A percentile compares a stretch with the other conserved stretches of the same genome.
Conservation (phyloP, 2,888 invertebrate genomes). For the Synanthedon vespiformis region DNA sequence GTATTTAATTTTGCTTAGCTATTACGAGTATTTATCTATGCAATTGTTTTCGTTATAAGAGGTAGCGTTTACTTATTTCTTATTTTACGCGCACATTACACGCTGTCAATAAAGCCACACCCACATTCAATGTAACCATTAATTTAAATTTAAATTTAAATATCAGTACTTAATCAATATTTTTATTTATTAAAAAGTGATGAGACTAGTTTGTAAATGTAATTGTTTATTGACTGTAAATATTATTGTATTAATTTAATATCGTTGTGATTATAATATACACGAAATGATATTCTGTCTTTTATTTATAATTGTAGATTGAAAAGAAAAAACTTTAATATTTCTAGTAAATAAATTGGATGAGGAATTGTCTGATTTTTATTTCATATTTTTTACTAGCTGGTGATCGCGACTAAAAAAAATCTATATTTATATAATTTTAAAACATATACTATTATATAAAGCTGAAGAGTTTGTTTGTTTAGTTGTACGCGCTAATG, state of each 20-base stretch:
- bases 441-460: too few species aligned
- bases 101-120: too few species aligned
- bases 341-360: constrained; percentile 50
- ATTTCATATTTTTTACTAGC: constrained; percentile 8
- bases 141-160: too few species aligned
- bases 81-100: too few species aligned
- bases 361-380: constrained; percentile 32
- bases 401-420: background rate
- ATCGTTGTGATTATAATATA: constrained; percentile 53
- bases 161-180: background rate
- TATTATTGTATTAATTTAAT: constrained; percentile 36
- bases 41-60: too few species aligned
- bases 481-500: too few species aligned
- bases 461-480: too few species aligned
- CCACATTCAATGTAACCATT: too few species aligned
- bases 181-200: constrained; percentile 24
- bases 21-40: too few species aligned
- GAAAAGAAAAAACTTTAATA: constrained; percentile 39
- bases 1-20: too few species aligned
- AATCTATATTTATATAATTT: too few species aligned
- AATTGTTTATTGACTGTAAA: constrained; percentile 57
- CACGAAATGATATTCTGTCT: constrained; percentile 17
- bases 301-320: constrained; percentile 29
- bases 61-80: too few species aligned
- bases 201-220: constrained; percentile 50